Evolutionary conservation across 2,797 vertebrate genomes (phyloP).

Genomic region (Buphagus erythrorhynchus): DNA sequence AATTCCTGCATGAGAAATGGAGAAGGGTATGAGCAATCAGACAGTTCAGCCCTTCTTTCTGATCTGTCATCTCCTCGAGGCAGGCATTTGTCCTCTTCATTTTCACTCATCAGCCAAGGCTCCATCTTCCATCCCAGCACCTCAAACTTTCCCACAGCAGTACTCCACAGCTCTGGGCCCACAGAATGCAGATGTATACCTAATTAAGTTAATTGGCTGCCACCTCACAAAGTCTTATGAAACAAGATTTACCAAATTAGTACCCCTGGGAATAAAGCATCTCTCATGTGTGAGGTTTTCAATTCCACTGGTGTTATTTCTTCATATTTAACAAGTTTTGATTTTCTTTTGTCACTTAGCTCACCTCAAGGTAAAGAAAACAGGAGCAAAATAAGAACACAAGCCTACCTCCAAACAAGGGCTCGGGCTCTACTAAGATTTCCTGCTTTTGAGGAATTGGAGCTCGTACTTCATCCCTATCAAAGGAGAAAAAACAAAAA

Average conservation of each 20-base stretch:
- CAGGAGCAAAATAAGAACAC: background rate
- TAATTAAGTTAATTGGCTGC: background rate
- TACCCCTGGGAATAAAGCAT: background rate
- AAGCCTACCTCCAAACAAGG: conserved; percentile 91
- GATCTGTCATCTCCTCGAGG: background rate
- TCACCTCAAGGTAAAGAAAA: background rate
- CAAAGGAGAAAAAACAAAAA: background rate
- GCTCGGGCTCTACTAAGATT: conserved; percentile 97
- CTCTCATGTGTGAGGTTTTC: background rate
- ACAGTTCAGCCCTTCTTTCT: background rate
- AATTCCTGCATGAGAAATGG: background rate
- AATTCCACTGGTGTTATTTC: background rate
- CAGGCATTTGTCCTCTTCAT: background rate
- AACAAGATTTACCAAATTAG: background rate
- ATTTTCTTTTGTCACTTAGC: background rate
- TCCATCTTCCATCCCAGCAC: background rate
- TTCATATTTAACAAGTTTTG: background rate
- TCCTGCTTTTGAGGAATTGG: conserved; percentile 99
- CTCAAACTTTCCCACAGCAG: background rate
- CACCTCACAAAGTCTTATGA: background rate
- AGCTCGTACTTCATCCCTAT: conserved; percentile 94
- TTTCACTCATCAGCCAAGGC: background rate
- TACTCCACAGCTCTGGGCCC: background rate
- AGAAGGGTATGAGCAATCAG: background rate
- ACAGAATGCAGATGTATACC: background rate